Base-by-base conservation (phyloP, 2,113 vertebrate species). In the Ptilonorhynchus violaceus region DNA sequence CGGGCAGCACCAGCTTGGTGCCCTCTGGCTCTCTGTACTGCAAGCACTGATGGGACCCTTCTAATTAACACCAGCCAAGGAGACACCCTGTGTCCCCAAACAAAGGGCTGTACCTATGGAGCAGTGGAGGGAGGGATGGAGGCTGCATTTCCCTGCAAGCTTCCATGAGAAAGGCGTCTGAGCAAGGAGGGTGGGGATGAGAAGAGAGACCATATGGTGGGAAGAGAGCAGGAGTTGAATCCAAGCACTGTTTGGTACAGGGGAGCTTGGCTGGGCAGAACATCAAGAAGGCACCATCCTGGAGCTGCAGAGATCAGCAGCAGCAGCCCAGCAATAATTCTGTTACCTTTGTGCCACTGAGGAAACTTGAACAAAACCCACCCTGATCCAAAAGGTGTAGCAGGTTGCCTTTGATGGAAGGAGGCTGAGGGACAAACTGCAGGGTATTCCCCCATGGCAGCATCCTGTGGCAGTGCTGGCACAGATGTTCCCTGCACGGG, bases 201-300 rank as follows among this genome's bases (percentile, higher is more conserved):
- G 72, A 59, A 66, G 42, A 58, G 92, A 67, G 58, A 52, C 59
- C 73, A 55, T 53, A 58, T 70, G 91, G 75, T 82, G 50, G 50
- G 83, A 88, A 82, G 47, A 60, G 66, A 92, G 67, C 1, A 0
- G 66, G 74, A 70, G 56, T 5, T 75, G 77, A 63, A 85, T 70
- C 30, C 42, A 37, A 60, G 88, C 60, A 35, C 56, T 0, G 21
- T 64, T 53, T 0, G 2, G 74, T 66, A 25, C 37, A 39, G 46
- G 14, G 55, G 62, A 89, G 60, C 6, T 0, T 11, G 46, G 42
- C 52, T 18, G 19, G 80, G 73, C 47, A n/a, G 52, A 4, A 20
- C 30, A 25, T n/a, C 25, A 12, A 15, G 81, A 42, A 55, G 31
- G 12, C 10, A 44, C 60, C 0, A 0, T 41, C 55, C 55, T n/a